A percentile compares a stretch with the other conserved stretches of the same genome.
Conservation (phyloP, 2,888 invertebrate genomes). For the Odontocerum albicorne region DNA sequence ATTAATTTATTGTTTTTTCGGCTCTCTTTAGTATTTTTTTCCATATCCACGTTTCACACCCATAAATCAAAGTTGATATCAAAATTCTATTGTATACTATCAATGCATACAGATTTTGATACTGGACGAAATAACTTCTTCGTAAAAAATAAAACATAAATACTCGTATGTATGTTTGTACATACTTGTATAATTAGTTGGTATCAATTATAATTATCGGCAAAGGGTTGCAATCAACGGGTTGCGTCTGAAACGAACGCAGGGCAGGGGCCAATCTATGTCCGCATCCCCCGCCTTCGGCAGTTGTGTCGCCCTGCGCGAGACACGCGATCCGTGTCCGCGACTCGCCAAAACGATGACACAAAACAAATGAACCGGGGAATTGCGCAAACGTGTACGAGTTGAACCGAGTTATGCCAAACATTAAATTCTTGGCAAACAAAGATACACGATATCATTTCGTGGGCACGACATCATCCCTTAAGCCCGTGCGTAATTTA, state of each 20-base stretch:
- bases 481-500: constrained; percentile 22
- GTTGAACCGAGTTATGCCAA: constrained; percentile 25
- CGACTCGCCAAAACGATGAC: constrained; percentile 26
- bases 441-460: constrained; percentile 9
- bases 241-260: neutral
- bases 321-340: constrained; percentile 21
- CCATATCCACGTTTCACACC: no score
- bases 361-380: constrained; percentile 27
- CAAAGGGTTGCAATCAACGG: no score
- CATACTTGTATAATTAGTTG: no score
- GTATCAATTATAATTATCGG: no score
- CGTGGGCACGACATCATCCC: constrained; percentile 3
- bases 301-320: neutral
- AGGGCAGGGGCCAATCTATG: neutral
- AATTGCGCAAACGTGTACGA: constrained; percentile 24
- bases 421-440: constrained; percentile 26
- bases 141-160: no score
- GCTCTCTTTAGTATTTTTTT: no score
- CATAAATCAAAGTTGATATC: no score
- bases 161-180: no score
- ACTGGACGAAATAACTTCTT: no score
- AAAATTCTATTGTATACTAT: no score
- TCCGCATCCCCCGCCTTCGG: neutral
- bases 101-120: no score
- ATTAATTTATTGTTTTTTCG: no score